Conservation (phyloP, 30 jellyfish, hydroid and myxozoan genomes). For the Aurelia sp. region DNA sequence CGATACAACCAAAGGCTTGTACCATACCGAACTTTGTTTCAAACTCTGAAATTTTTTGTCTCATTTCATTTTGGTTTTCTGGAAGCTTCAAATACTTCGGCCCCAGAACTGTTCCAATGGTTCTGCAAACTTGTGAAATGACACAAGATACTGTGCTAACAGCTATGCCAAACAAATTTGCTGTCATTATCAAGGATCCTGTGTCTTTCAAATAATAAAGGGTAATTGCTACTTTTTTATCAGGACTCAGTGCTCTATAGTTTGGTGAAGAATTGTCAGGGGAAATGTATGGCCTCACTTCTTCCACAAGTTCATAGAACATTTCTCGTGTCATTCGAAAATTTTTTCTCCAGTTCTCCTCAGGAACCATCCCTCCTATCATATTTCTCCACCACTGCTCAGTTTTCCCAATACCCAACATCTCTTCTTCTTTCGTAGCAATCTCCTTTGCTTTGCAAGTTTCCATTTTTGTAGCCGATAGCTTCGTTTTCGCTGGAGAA, state of each 20-base stretch:
- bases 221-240: slow-evolving; percentile 64
- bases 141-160: slow-evolving; percentile 58
- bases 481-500: background rate
- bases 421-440: slow-evolving; percentile 61
- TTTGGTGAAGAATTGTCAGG: slow-evolving; percentile 61
- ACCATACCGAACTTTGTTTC: slow-evolving; percentile 73
- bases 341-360: slow-evolving; percentile 52
- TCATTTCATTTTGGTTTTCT: slow-evolving; percentile 46
- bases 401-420: slow-evolving; percentile 56
- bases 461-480: background rate
- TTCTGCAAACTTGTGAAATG: slow-evolving; percentile 55
- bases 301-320: slow-evolving; percentile 58
- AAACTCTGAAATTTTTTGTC: slow-evolving; percentile 66
- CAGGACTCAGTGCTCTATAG: slow-evolving; percentile 63
- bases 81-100: slow-evolving; percentile 68
- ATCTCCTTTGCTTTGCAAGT: slow-evolving; percentile 52
- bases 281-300: slow-evolving; percentile 56
- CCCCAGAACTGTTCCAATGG: slow-evolving; percentile 60
- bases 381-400: slow-evolving; percentile 69
- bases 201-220: slow-evolving; percentile 66
- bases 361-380: slow-evolving; percentile 53
- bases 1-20: slow-evolving; percentile 81
- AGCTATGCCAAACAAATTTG: slow-evolving; percentile 71
- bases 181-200: slow-evolving; percentile 61
- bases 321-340: slow-evolving; percentile 40